Evolutionary conservation across 2,888 invertebrate genomes (phyloP), one percentile per base, ranked within the genome.

Genomic region (Acleris emargana): DNA sequence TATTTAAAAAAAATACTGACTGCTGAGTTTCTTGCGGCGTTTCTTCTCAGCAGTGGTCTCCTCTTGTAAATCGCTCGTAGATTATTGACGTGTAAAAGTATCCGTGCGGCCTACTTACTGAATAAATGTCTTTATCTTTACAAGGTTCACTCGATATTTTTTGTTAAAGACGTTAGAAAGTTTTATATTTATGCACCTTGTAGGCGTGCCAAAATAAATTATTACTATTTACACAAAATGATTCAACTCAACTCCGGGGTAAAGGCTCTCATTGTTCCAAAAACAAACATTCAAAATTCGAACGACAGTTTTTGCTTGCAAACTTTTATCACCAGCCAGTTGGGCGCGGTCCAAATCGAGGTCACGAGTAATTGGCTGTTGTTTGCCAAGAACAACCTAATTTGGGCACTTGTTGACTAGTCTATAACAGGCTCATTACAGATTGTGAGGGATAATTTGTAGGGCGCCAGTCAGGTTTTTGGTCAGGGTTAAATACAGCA

Each of bases 371-470:
- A 64, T 53, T 64, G 49, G 49, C 42, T 28, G 49, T 43, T 50
- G 59, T 64, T 59, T 64, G 64, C 54, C 59, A 59, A 59, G 53
- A 54, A 54, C 59, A 64, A 59, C 59, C 42, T 59, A 64, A 64
- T 64, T 64, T 64, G 64, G 53, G 47, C 64, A 64, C 64, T 59
- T 64, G 64, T 64, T 64, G 64, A 59, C 59, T 64, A 17, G 38
- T 28, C 38, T 32, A 25, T 62, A 55, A 62, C 42, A 62, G 42
- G n/a, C 38, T 55, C 32, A 54, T 54, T 62, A 55, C 11, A 5
- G 45, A 6, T 45, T 6, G 45, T 45, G n/a, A 17, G 45, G 38
- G 38, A 13, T 45, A n/a, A 43, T 43, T 43, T 43, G 45, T n/a
- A n/a, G 11, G 11, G 13, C 4, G 13, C 13, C 13, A 38, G 43